These are phyloP conservation scores for Drosophila rellima DNA, from an alignment of 2,888 invertebrate genomes.

Conservation along the genomic window DNA sequence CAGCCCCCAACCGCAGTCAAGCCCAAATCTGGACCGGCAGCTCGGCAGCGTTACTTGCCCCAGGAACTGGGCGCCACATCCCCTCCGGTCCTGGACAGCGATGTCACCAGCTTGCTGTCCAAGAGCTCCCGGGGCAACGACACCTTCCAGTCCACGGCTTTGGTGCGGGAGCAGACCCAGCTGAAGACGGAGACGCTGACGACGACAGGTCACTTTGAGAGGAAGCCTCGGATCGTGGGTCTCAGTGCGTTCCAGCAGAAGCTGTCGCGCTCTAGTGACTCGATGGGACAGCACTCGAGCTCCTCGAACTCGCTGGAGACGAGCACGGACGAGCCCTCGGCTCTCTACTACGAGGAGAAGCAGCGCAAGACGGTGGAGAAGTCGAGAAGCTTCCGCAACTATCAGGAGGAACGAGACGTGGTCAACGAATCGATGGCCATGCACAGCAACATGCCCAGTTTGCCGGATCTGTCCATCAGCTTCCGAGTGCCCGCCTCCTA, in stretches of 20 bases:
- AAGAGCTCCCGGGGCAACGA: slow-evolving; percentile 74
- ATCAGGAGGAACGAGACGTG: slow-evolving; percentile 85
- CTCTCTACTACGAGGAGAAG: slow-evolving; percentile 76
- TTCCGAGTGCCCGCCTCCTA: slow-evolving; percentile 71
- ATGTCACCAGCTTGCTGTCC: slow-evolving; percentile 61
- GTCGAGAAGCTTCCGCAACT: slow-evolving; percentile 90
- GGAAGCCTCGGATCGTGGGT: slow-evolving; percentile 86
- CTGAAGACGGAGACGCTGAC: slow-evolving; percentile 45
- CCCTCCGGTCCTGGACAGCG: slow-evolving; percentile 27
- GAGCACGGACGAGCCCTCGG: slow-evolving; percentile 82
- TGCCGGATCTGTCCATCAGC: slow-evolving; percentile 83
- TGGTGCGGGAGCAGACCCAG: slow-evolving; percentile 77
- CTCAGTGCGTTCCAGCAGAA: slow-evolving; percentile 87
- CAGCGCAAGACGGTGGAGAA: slow-evolving; percentile 89
- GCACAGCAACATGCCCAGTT: slow-evolving; percentile 83
- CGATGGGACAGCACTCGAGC: slow-evolving; percentile 74
- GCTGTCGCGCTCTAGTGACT: slow-evolving; percentile 86
- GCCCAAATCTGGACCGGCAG: slow-evolving; percentile 86
- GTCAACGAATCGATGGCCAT: slow-evolving; percentile 32
- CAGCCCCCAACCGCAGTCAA: slow-evolving; percentile 63
- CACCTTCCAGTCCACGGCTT: slow-evolving; percentile 83
- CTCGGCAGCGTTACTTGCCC: slow-evolving; percentile 87
- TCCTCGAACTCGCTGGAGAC: slow-evolving; percentile 74
- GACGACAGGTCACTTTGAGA: slow-evolving; percentile 77
- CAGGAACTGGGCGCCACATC: slow-evolving; percentile 86